Evolutionary conservation across 2,113 vertebrate species (phyloP).

Genomic region (Ictalurus furcatus): DNA sequence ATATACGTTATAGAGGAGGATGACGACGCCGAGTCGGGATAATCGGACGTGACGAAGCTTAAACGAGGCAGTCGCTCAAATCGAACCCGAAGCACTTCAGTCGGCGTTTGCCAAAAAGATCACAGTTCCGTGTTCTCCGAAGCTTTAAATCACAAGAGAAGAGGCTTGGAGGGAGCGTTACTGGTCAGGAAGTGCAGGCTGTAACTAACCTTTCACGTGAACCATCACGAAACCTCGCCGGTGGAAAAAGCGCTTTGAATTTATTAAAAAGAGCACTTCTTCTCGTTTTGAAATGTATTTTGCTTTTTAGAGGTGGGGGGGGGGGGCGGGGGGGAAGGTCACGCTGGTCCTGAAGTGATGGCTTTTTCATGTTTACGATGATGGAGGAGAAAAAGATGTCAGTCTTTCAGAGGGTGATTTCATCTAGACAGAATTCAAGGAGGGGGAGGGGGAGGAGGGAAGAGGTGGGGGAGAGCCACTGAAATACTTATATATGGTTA

Average conservation of each 20-base stretch:
- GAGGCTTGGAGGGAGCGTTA: conserved; percentile 66
- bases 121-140: conserved; percentile 56
- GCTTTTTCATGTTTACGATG: not conserved
- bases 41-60: not conserved
- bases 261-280: conserved; percentile 1
- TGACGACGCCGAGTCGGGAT: not conserved
- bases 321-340: not conserved
- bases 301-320: not conserved
- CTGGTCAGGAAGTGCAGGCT: conserved; percentile 52
- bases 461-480: not conserved
- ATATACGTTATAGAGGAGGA: not conserved
- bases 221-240: not conserved
- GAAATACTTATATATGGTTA: not conserved
- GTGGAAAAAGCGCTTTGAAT: conserved; percentile 1
- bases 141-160: conserved; percentile 68
- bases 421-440: not conserved
- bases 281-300: not conserved
- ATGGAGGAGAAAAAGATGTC: conserved; percentile 18
- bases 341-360: not conserved
- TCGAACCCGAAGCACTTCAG: not conserved
- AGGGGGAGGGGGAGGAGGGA: too few species aligned
- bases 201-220: conserved; percentile 48
- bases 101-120: not conserved
- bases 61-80: not conserved
- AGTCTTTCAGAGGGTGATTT: conserved; percentile 36